These are phyloP conservation scores for Albula glossodonta DNA, from an alignment of 2,113 vertebrate genomes.

Conservation along the genomic window DNA sequence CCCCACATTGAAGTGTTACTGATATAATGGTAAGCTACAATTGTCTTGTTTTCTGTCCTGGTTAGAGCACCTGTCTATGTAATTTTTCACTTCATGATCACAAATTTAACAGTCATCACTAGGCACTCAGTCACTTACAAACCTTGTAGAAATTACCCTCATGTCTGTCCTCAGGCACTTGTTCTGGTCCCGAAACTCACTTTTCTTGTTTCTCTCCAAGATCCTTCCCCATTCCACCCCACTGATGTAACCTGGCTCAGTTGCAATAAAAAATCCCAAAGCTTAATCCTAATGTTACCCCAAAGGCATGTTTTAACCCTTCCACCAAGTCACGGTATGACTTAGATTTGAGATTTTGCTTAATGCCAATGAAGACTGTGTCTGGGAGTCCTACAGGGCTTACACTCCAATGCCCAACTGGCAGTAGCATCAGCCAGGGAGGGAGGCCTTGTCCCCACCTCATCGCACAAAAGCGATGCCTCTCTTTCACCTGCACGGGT, in stretches of 20 bases:
- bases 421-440: neutral
- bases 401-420: neutral
- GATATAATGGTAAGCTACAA: constrained; percentile 67
- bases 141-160: neutral
- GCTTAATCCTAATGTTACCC: neutral
- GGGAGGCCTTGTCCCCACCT: neutral
- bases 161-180: constrained; percentile 40
- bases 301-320: neutral
- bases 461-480: too few species aligned
- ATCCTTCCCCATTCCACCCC: constrained; percentile 27
- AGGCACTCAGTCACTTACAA: constrained; percentile 50
- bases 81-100: constrained; percentile 51
- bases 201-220: constrained; percentile 38
- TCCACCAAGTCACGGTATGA: neutral
- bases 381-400: neutral
- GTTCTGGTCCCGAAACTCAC: constrained; percentile 30
- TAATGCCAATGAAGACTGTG: too few species aligned
- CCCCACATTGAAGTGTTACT: constrained; percentile 52
- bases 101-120: constrained; percentile 40
- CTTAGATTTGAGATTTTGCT: neutral
- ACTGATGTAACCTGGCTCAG: constrained; percentile 42
- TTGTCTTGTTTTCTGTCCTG: constrained; percentile 47
- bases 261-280: constrained; percentile 60
- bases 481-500: too few species aligned
- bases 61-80: constrained; percentile 39